A percentile compares a stretch with the other conserved stretches of the same genome.
Evolutionary conservation across 2,797 vertebrate species (phyloP).

Genomic region (Pampus argenteus): DNA sequence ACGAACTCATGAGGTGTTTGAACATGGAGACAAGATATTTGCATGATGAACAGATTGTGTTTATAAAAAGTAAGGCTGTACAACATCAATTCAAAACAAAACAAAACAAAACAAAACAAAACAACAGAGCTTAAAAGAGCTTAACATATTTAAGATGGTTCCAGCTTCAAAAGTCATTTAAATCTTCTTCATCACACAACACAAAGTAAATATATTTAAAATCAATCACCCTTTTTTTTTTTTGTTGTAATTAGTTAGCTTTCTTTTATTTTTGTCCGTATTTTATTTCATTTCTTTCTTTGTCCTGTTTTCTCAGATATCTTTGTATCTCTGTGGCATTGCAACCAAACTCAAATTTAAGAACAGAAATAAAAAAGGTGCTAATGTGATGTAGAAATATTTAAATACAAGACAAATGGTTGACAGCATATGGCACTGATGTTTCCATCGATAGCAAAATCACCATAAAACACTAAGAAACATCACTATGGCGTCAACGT

Average conservation of each 20-base stretch:
- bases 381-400: constrained; percentile 26
- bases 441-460: constrained; percentile 15
- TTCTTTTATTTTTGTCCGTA: constrained; percentile 27
- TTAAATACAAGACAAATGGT: constrained; percentile 39
- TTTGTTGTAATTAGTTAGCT: no score
- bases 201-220: constrained; percentile 45
- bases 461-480: constrained; percentile 6
- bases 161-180: constrained; percentile 45
- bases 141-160: constrained; percentile 45
- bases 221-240: constrained; percentile 14
- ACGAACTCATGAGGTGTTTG: constrained; percentile 53
- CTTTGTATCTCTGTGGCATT: constrained; percentile 36
- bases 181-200: constrained; percentile 24
- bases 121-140: constrained; percentile 31
- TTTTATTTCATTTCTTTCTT: constrained; percentile 16
- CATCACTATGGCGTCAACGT: not conserved
- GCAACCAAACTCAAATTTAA: constrained; percentile 65
- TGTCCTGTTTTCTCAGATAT: not conserved
- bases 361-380: constrained; percentile 15
- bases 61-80: constrained; percentile 16
- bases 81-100: constrained; percentile 6
- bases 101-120: not conserved
- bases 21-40: constrained; percentile 49
- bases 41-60: constrained; percentile 27
- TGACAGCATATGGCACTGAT: constrained; percentile 20